Evolutionary conservation across 2,113 vertebrate species (phyloP).

Genomic region (Cavia porcellus): DNA sequence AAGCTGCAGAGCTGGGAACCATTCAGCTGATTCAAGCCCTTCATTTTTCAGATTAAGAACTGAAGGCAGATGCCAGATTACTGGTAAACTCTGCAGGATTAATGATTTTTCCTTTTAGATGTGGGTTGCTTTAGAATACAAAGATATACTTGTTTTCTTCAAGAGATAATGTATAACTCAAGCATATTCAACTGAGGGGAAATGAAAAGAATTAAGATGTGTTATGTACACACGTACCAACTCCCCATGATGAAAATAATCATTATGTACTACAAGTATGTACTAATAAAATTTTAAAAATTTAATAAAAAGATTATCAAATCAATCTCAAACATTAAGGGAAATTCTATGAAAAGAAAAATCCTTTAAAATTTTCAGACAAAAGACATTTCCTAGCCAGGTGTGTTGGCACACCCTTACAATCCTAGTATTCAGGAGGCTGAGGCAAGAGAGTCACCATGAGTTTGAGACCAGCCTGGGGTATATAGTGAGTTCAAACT

Average conservation of each 20-base stretch:
- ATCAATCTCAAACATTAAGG: neutral
- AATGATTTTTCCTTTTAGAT: neutral
- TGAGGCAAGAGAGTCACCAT: neutral
- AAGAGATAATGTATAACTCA: constrained; percentile 63
- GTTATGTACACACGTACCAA: neutral
- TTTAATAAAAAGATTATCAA: neutral
- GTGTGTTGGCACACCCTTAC: neutral
- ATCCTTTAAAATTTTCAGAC: constrained; percentile 4
- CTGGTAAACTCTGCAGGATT: constrained; percentile 45
- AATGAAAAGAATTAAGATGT: neutral
- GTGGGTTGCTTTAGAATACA: constrained; percentile 53
- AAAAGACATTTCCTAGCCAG: neutral
- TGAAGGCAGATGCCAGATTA: neutral
- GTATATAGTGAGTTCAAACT: neutral
- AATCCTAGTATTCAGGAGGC: neutral
- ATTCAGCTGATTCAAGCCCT: constrained; percentile 51
- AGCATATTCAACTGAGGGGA: neutral
- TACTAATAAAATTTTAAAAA: neutral
- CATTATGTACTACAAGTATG: neutral
- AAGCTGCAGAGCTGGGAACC: constrained; percentile 1
- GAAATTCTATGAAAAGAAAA: constrained; percentile 53
- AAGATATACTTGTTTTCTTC: constrained; percentile 62
- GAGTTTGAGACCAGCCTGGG: neutral
- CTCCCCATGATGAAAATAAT: neutral
- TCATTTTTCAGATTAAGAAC: constrained; percentile 40